Evolutionary conservation across 2,888 invertebrate species (phyloP), one percentile per base, ranked within the genome.

Genomic region (Drosophila lutescens): DNA sequence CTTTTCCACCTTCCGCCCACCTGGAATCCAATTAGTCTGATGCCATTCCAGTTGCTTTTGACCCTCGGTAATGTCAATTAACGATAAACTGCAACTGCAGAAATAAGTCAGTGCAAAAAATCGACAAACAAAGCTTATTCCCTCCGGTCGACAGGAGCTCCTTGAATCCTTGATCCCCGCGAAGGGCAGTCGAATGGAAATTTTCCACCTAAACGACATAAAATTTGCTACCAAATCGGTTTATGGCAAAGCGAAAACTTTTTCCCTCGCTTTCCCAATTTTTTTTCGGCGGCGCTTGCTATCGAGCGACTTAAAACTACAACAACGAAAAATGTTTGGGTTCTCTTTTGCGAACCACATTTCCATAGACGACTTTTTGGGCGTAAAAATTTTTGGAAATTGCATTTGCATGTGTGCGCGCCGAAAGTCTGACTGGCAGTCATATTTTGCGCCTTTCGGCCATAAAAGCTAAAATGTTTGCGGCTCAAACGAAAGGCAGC

Each of bases 391-490:
- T 67, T 65, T 66, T 54, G 68, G 26, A 55, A 66, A 67, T 68
- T 68, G 68, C 47, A 68, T 67, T 68, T 67, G 68, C 69, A 68
- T 49, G 41, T 56, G 69, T 36, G 67, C 34, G 57, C 10, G 15
- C 1, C 12, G 13, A 13, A 12, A 38, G 54, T 26, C 36, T 38
- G 53, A 12, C 20, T 30, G 26, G 58, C 26, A 41, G 47, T 51
- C 63, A 68, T 76, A 76, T 74, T 78, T 83, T 46, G 63, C 43
- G 54, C 69, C 78, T 74, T 74, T 71, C 70, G 86, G 72, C 66
- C 54, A 71, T 82, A 74, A 73, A 73, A 78, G 86, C 86, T 69
- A 74, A 88, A 86, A 79, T 78, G 86, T 79, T 87, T 78, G 80
- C 74, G 86, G 86, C 83, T 76, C 78, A 70, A 87, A 86, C 70